Base-by-base conservation (phyloP, 2,888 invertebrate species). In the Micropterix aruncella region DNA sequence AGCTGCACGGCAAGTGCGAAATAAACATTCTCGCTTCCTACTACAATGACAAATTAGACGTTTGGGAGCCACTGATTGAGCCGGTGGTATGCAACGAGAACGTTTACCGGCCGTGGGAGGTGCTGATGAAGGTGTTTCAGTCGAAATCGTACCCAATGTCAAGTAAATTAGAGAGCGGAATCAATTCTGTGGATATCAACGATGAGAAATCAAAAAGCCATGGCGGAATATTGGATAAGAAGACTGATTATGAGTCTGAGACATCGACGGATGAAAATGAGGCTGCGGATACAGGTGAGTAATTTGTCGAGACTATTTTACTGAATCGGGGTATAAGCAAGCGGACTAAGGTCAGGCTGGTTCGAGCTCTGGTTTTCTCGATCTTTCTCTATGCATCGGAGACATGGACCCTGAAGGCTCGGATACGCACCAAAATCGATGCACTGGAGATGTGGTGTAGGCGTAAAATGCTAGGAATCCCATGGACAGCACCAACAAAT, bases 21-120 rank as follows among this genome's bases (percentile, higher is more conserved):
- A 44, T 73, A 1, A 63, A 68, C 1, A 43, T 70, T 3, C 66
- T 67, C 46, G 74, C 73, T 54, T 51, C 57, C 50, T 81, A 79
- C 56, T 85, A 78, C 61, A 85, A 86, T 59, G 79, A 82, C 52
- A 70, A 73, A 39, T 62, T 79, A 42, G 75, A 75, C 42, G 73
- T 73, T 5, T 93, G 92, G 92, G 91, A 93, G 57, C 91, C 91
- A 0, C 60, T 92, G 1, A 60, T 90, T 1, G 90, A 90, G 53
- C 85, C 88, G 0, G 75, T 80, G 1, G 74, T 79, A 1, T 70
- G 76, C 38, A 70, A 73, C 19, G 82, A 83, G 57, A 78, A 79
- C 50, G 60, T 71, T 2, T 82, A 80, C 57, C 69, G 77, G 45
- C 82, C 85, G 0, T 87, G 83, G 82, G 82, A 84, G 56, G 61